phyloP scores from a whole-genome alignment of 92 coral and sea anemone species.

The Virgularia gustaviana region DNA sequence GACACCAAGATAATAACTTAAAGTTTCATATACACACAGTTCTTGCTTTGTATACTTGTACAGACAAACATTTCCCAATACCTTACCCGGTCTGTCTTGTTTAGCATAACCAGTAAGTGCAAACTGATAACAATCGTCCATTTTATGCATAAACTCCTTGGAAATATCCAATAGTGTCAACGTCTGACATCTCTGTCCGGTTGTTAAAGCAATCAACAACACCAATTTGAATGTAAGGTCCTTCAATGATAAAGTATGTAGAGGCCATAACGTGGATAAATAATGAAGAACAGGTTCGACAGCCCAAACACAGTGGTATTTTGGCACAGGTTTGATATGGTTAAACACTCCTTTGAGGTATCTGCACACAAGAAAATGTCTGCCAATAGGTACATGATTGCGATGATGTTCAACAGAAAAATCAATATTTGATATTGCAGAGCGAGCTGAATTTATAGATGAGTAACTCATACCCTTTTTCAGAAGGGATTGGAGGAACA shows the following conservation, averaged over 20 bases:
- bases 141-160: neutral
- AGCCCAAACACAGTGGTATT: neutral
- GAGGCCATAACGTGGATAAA: neutral
- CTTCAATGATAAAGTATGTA: constrained; percentile 2
- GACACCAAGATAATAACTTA: neutral
- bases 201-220: neutral
- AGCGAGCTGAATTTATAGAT: neutral
- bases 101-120: neutral
- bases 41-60: neutral
- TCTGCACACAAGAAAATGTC: neutral
- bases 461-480: neutral
- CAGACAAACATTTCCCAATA: neutral
- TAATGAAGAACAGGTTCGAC: constrained; percentile 1
- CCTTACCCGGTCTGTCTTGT: constrained; percentile 14
- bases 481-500: neutral
- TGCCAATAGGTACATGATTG: neutral
- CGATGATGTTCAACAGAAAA: neutral
- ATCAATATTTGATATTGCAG: neutral
- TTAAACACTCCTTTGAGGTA: constrained; percentile 23
- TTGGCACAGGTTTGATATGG: neutral
- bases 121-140: neutral
- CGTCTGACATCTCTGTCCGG: constrained; percentile 12
- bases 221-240: neutral
- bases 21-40: constrained; percentile 3
- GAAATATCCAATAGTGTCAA: neutral